These are phyloP conservation scores for Stegastes partitus DNA, from an alignment of 2,113 vertebrate genomes.

Conservation along the genomic window DNA sequence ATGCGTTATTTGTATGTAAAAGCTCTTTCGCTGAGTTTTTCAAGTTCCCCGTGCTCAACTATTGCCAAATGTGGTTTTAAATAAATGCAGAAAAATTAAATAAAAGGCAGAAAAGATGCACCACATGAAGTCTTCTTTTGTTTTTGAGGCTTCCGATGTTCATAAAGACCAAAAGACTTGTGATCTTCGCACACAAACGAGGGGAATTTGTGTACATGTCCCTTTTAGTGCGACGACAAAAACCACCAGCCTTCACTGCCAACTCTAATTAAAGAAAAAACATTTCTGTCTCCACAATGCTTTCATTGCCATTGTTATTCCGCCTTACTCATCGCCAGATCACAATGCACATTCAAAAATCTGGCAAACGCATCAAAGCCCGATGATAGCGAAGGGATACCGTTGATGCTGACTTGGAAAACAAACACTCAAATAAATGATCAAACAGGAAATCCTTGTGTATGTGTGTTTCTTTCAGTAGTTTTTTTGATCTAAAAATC, in stretches of 20 bases:
- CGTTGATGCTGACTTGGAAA: conserved; percentile 65
- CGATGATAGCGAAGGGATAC: conserved; percentile 42
- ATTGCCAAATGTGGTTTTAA: too few relatives aligned
- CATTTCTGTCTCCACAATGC: conserved; percentile 30
- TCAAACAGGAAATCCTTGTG: conserved; percentile 57
- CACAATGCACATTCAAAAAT: conserved; percentile 35
- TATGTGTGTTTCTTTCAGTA: conserved; percentile 46
- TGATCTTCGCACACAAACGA: background rate
- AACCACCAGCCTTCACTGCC: conserved; percentile 27
- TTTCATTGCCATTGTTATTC: conserved; percentile 43
- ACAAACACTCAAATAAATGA: conserved; percentile 64
- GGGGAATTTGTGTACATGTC: conserved; percentile 31
- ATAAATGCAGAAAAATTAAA: too few relatives aligned
- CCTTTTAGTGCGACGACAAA: conserved; percentile 22
- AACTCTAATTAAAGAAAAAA: conserved; percentile 40
- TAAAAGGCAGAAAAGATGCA: too few relatives aligned
- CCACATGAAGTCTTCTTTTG: too few relatives aligned
- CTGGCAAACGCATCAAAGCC: conserved; percentile 63
- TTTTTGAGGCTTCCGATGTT: background rate
- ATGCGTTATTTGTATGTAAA: too few relatives aligned
- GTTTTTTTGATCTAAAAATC: conserved; percentile 63
- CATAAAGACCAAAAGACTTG: background rate
- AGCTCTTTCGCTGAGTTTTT: background rate
- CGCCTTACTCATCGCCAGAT: conserved; percentile 29
- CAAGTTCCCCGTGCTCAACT: too few relatives aligned